Evolutionary conservation across 2,113 vertebrate species (phyloP).

Genomic region (Brachionichthys hirsutus): DNA sequence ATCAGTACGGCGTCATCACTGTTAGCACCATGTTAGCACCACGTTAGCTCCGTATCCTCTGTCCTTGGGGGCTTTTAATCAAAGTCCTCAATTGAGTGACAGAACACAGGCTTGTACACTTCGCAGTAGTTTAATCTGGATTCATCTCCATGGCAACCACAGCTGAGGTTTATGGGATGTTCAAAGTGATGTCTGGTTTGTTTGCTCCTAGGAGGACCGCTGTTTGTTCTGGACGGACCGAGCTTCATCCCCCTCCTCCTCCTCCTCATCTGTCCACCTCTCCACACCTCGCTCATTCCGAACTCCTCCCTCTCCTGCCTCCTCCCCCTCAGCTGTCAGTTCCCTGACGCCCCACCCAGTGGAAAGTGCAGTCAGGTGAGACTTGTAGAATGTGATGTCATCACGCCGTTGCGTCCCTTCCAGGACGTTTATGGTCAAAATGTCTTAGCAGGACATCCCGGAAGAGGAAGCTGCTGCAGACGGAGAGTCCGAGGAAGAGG

Average conservation of each 20-base stretch:
- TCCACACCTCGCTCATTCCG: constrained; percentile 1
- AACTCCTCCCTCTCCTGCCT: constrained; percentile 1
- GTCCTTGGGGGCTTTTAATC: too few relatives aligned
- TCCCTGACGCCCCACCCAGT: background rate
- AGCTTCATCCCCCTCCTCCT: constrained; percentile 11
- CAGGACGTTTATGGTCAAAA: too few relatives aligned
- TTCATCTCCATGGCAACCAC: background rate
- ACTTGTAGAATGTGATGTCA: background rate
- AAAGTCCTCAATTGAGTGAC: too few relatives aligned
- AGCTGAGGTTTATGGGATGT: background rate
- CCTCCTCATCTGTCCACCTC: background rate
- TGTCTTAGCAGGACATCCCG: constrained; percentile 33
- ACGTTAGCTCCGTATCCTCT: too few relatives aligned
- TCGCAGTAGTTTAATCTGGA: background rate
- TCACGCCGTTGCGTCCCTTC: too few relatives aligned
- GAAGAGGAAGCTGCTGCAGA: constrained; percentile 55
- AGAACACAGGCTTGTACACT: background rate
- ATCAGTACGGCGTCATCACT: too few relatives aligned
- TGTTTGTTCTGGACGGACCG: constrained; percentile 50
- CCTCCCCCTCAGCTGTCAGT: constrained; percentile 14
- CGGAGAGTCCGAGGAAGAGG: constrained; percentile 51
- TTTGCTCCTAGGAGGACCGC: constrained; percentile 54
- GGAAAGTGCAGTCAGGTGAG: constrained; percentile 38
- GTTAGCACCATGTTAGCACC: too few relatives aligned
- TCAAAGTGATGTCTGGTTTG: too few relatives aligned